phyloP scores from a whole-genome alignment of 2,797 vertebrate species.

The Aselliscus stoliczkanus region DNA sequence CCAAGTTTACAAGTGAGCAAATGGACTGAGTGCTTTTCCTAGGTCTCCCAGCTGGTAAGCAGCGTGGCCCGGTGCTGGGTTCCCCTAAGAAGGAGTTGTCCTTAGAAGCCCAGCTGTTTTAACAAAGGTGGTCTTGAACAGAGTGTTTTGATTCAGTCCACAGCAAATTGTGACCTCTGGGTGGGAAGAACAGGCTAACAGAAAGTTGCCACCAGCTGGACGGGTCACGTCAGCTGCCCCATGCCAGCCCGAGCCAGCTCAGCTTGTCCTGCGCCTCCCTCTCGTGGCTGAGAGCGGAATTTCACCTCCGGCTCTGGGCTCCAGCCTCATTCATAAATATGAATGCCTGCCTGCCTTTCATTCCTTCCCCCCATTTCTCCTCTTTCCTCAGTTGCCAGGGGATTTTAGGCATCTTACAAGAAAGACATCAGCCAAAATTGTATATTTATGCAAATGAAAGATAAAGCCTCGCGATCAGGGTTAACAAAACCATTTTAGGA shows the following conservation, averaged over 20 bases:
- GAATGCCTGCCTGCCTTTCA: not conserved
- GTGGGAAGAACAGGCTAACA: not conserved
- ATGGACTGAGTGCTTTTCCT: not conserved
- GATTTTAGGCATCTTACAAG: not conserved
- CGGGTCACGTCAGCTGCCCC: rapidly evolving
- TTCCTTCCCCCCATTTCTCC: not conserved
- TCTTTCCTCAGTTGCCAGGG: not conserved
- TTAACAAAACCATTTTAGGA: not conserved
- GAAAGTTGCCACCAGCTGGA: not conserved
- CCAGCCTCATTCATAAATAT: rapidly evolving
- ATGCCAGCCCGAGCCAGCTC: rapidly evolving
- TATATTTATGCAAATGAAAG: not conserved
- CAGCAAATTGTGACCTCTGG: not conserved
- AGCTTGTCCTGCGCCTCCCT: constrained; percentile 4
- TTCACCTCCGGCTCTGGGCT: not conserved
- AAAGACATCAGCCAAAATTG: not conserved
- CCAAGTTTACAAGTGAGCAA: not conserved
- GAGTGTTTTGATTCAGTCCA: not conserved
- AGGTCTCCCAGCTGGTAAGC: not conserved
- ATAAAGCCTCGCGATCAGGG: not conserved
- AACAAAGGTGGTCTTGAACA: not conserved
- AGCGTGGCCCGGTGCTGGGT: not conserved
- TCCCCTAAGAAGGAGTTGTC: not conserved
- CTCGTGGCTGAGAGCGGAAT: constrained; percentile 13
- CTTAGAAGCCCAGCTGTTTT: not conserved